Base-by-base conservation (phyloP, 1,140 invertebrate genomes). In the Penaeus vannamei region DNA sequence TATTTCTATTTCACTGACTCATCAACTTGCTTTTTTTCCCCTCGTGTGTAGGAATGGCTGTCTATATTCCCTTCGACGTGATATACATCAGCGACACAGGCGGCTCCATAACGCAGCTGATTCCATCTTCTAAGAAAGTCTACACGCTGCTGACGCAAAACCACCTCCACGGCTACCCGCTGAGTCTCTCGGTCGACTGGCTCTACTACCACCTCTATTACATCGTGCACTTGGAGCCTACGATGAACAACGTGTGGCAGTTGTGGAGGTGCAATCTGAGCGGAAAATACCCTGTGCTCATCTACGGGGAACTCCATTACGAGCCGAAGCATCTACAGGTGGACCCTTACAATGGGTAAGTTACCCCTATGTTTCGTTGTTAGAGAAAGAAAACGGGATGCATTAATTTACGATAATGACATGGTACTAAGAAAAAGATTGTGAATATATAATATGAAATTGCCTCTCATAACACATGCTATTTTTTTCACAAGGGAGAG, bases 301-400 rank as follows among this genome's bases (percentile, higher is more conserved):
- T 96, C 20, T 93, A 96, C 85, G 94, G 95, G 29, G 95, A 95
- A 0, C 94, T 97, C 42, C 92, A 94, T 32, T 94, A 94, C 0
- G 94, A 95, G 91, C 96, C 97, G 0, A 94, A 95, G 77, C 96
- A 97, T 92, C 95, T 98, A 88, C 95, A 98, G 93, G 96, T 98
- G 0, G 98, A 99, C 94, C 97, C 98, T 36, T 96, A 97, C 90
- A 98, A 98, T 93, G 98, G 97, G 93, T 97, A 93, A 94, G 93
- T 90, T 83, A 84, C 32, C 42, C 69, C 36, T 42, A 42, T 23
- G 23, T 77, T 84, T 82, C 46, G 26, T 22, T 36, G 53, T 89
- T 46, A 77, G 32, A 64, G 10, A 77, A 32, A 85, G 53, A 23
- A 17, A 19, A 61, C 22, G 77, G 12, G 17, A 10, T 53, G 4